Conservation (phyloP, 2,888 invertebrate genomes). For the Epistrophella euchroma region DNA sequence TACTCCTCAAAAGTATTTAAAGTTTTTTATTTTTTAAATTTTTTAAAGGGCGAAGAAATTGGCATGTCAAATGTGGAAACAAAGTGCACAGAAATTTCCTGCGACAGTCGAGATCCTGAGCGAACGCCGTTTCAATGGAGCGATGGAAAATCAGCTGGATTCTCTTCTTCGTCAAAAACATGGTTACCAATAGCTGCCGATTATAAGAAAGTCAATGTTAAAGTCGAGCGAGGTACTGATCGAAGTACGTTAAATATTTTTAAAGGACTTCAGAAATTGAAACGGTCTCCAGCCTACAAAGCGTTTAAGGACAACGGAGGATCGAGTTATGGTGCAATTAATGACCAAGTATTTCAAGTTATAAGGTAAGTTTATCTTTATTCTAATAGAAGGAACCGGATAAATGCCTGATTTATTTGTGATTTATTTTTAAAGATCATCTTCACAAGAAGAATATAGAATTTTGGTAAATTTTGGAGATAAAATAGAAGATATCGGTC, state of each 20-base stretch:
- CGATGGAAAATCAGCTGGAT: conserved; percentile 85
- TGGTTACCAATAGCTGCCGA: conserved; percentile 89
- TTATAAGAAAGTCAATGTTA: conserved; percentile 86
- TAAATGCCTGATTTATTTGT: background rate
- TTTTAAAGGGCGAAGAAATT: conserved; percentile 87
- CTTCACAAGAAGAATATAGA: conserved; percentile 79
- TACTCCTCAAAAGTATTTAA: fast-evolving
- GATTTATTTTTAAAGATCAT: conserved; percentile 76
- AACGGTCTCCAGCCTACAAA: conserved; percentile 83
- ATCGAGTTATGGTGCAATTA: conserved; percentile 80
- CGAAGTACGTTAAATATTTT: conserved; percentile 87
- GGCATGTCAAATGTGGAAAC: conserved; percentile 86
- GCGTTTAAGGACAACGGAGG: conserved; percentile 78
- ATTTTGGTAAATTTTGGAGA: conserved; percentile 80
- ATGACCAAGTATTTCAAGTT: conserved; percentile 81
- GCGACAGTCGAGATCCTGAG: conserved; percentile 85
- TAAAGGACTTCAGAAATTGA: conserved; percentile 85
- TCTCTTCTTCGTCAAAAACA: conserved; percentile 85
- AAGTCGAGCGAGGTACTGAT: conserved; percentile 84
- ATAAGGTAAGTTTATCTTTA: conserved; percentile 77
- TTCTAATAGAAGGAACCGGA: background rate
- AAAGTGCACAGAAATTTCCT: conserved; percentile 80
- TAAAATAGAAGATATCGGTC: conserved; percentile 77
- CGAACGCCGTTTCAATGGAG: conserved; percentile 88
- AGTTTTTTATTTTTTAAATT: background rate